Percentiles rank a stretch among this genome's conserved stretches.
These are phyloP conservation scores for Hephaestus fuliginosus DNA, from an alignment of 2,797 vertebrate genomes.

Conservation along the genomic window DNA sequence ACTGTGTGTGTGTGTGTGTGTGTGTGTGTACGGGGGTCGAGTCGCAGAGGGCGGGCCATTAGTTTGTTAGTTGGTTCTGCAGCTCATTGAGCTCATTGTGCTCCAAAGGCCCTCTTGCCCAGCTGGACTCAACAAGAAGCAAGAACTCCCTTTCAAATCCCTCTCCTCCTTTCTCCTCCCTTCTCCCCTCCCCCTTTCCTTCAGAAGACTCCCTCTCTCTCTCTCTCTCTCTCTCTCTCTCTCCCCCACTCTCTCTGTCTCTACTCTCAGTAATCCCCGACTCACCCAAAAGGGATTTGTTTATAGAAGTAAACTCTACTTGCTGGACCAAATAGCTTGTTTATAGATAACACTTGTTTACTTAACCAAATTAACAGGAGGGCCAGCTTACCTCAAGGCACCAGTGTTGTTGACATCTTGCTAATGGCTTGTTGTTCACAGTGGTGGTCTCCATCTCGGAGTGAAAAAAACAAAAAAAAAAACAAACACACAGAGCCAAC, in stretches of 20 bases:
- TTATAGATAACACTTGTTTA: constrained; percentile 70
- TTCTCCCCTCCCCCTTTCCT: constrained; percentile 27
- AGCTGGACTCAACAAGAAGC: constrained; percentile 81
- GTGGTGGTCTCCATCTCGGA: constrained; percentile 59
- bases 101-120: constrained; percentile 74
- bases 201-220: constrained; percentile 6
- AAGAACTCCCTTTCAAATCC: constrained; percentile 72
- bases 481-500: constrained; percentile 48
- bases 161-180: constrained; percentile 27
- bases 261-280: constrained; percentile 66
- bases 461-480: neutral
- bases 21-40: constrained; percentile 27
- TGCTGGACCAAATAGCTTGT: constrained; percentile 56
- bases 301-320: constrained; percentile 72
- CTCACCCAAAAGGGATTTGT: constrained; percentile 73
- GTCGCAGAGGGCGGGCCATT: constrained; percentile 71
- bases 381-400: constrained; percentile 55
- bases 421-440: constrained; percentile 73
- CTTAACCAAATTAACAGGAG: constrained; percentile 57
- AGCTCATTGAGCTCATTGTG: constrained; percentile 83
- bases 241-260: constrained; percentile 23
- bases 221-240: neutral
- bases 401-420: constrained; percentile 70
- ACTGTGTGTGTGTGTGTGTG: constrained; percentile 23
- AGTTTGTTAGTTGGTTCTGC: constrained; percentile 83